Base-by-base conservation (phyloP, 2,113 vertebrate species). In the Phylloscopus whistleri region DNA sequence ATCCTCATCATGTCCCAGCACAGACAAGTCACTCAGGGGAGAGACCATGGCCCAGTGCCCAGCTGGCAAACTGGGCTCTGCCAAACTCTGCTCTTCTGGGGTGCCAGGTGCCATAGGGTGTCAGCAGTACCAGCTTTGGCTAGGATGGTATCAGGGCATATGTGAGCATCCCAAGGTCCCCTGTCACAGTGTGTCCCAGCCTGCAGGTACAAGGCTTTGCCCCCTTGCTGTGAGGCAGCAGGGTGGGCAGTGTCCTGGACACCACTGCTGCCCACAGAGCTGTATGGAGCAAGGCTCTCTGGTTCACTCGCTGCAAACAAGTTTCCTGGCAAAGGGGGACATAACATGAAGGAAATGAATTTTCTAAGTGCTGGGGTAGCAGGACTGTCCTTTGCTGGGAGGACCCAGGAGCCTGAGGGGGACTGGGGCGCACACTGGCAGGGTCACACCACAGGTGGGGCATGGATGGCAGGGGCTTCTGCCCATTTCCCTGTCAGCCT, bases 171-270 rank as follows among this genome's bases (percentile, higher is more conserved):
- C 33, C 21, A n/a, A 59, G 20, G 51, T 78, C 9, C 48, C 14
- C 41, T 53, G 30, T 15, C 16, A 37, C 1, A 3, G 14, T 7
- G 5, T 5, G 49, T 3, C 11, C 16, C 33, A 75, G 35, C 37
- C n/a, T 37, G 51, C 20, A 31, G 49, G 39, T 27, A 49, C 24
- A 84, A 24, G 35, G 44, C 33, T 63, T 43, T 64, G 24, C 4
- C 58, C 43, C 43, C 19, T 70, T 0, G 0, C 35, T 3, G 6
- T 13, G 3, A 64, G 19, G 49, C 44, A 59, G 31, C 2, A 24
- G 21, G 37, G 16, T 1, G 2, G n/a, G 53, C 59, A 89, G 59
- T 16, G 14, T 12, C 16, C 19, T 2, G 2, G 22, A 55, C 28
- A 86, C 41, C 1, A 3, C 5, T 22, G 69, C 82, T 56, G 48